phyloP scores from a whole-genome alignment of 30 jellyfish, hydroid and myxozoan genomes.

The Aurelia coerulea region DNA sequence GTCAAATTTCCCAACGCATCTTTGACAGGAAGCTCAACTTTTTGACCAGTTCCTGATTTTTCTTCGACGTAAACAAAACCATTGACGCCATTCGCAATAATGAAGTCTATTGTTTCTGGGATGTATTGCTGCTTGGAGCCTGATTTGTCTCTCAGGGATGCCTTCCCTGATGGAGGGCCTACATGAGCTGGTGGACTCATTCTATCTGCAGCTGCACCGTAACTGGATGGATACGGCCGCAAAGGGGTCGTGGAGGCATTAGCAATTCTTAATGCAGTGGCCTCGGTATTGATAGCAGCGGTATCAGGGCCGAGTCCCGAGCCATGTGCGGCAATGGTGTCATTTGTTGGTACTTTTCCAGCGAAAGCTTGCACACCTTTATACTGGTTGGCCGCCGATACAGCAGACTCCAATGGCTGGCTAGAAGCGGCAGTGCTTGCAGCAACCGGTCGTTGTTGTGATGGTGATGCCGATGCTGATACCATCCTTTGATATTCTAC shows the following conservation, averaged over 20 bases:
- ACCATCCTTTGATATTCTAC: slow-evolving; percentile 26
- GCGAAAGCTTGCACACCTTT: neutral
- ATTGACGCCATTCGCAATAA: slow-evolving; percentile 54
- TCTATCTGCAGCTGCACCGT: neutral
- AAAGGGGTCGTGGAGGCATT: neutral
- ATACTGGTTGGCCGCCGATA: neutral
- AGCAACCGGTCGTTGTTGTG: neutral
- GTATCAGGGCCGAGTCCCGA: neutral
- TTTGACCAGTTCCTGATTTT: slow-evolving; percentile 63
- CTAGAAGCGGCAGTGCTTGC: no score
- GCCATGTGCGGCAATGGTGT: neutral
- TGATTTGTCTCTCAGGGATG: slow-evolving; percentile 3
- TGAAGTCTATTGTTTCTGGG: slow-evolving; percentile 50
- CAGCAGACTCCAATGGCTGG: neutral
- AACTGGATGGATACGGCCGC: neutral
- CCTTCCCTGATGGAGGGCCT: neutral
- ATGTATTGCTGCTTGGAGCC: slow-evolving; percentile 23
- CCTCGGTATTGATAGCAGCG: neutral
- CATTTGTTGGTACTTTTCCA: neutral
- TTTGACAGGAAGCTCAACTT: slow-evolving; percentile 60
- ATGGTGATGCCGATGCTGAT: neutral
- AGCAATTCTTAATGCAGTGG: neutral
- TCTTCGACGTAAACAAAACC: slow-evolving; percentile 64
- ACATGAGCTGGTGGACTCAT: neutral
- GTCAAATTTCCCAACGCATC: slow-evolving; percentile 23